A percentile compares a stretch with the other conserved stretches of the same genome.
phyloP scores from a whole-genome alignment of 2,113 vertebrate species.

The human region DNA sequence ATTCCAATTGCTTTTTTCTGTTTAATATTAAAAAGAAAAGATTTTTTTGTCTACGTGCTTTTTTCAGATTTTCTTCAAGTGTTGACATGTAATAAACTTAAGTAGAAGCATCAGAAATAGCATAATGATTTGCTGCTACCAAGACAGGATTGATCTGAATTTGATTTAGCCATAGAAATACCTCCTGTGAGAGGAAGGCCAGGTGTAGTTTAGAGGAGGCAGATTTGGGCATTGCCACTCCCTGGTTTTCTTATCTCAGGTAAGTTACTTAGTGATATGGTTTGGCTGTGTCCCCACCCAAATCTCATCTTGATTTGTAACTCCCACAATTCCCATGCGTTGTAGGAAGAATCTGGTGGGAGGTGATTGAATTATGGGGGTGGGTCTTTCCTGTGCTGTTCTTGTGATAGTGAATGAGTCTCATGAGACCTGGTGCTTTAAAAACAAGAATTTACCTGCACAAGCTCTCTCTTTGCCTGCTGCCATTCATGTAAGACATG shows the following conservation, averaged over 20 bases:
- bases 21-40: neutral
- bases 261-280: neutral
- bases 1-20: neutral
- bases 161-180: neutral
- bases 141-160: neutral
- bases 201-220: neutral
- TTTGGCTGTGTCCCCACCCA: no score
- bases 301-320: no score
- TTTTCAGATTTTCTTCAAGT: neutral
- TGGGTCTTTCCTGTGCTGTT: no score
- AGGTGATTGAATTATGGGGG: no score
- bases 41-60: neutral
- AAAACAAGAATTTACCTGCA: no score
- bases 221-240: neutral
- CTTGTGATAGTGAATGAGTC: no score
- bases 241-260: neutral
- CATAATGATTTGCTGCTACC: neutral
- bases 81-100: neutral
- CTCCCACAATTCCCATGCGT: no score
- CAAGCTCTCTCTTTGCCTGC: no score
- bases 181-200: neutral
- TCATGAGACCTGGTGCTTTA: no score
- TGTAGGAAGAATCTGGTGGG: no score
- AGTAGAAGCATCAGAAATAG: neutral
- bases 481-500: no score